Evolutionary conservation across 2,888 invertebrate genomes (phyloP).

Genomic region (Cataglyphis cursor): DNA sequence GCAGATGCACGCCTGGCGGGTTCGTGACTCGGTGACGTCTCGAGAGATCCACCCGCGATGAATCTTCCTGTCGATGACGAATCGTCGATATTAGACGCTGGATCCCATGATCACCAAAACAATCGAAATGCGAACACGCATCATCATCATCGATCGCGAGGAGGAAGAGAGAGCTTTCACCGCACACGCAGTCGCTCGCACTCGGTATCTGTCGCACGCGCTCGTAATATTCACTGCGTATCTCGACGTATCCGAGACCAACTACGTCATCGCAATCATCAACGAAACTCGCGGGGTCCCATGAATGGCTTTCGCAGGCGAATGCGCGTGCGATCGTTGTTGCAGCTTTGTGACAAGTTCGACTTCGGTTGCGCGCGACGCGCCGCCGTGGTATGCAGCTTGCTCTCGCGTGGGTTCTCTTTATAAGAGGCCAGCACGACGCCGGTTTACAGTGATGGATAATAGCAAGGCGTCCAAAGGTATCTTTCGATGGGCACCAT

Average conservation of each 20-base stretch:
- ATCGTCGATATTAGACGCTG: constrained; percentile 23
- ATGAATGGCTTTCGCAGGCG: constrained; percentile 58
- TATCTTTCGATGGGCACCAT: background rate
- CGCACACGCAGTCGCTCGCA: constrained; percentile 12
- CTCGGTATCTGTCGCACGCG: background rate
- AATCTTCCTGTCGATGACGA: constrained; percentile 1
- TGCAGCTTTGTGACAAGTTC: constrained; percentile 17
- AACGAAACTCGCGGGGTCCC: constrained; percentile 34
- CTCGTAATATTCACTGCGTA: constrained; percentile 48
- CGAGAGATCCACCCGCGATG: background rate
- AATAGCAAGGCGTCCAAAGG: background rate
- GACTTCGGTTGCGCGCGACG: constrained; percentile 65
- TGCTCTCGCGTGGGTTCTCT: constrained; percentile 78
- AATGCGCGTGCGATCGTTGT: constrained; percentile 51
- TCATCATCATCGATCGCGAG: constrained; percentile 22
- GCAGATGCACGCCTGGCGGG: background rate
- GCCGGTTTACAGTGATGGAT: constrained; percentile 59
- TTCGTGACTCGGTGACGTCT: background rate
- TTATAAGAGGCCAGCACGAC: constrained; percentile 72
- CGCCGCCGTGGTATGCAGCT: constrained; percentile 78
- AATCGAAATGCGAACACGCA: constrained; percentile 56
- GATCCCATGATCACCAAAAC: constrained; percentile 51
- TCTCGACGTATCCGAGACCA: constrained; percentile 9
- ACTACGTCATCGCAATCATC: background rate
- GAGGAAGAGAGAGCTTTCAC: constrained; percentile 54